Evolutionary conservation across 2,888 invertebrate species (phyloP).

Genomic region (Tipula confusa): DNA sequence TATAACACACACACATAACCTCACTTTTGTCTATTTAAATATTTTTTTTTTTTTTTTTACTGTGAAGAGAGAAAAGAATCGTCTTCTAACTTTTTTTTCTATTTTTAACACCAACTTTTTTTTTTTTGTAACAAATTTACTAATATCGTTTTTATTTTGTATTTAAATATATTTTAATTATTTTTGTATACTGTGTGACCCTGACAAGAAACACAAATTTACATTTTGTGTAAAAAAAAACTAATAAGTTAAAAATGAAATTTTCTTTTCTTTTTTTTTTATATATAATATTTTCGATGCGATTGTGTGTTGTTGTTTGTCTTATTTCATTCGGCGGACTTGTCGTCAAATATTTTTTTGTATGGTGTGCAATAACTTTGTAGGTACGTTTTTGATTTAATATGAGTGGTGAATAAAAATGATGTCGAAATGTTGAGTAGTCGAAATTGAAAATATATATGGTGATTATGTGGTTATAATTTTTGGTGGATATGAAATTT

Average conservation of each 20-base stretch:
- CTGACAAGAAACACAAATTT: conserved; percentile 20
- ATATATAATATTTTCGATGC: not conserved
- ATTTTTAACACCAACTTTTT: conserved; percentile 3
- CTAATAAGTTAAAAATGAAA: not conserved
- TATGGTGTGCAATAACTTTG: not conserved
- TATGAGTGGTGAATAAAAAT: not conserved
- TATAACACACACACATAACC: conserved; percentile 30
- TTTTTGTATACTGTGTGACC: not conserved
- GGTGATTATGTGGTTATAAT: too few relatives aligned
- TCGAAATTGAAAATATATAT: not conserved
- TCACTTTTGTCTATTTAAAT: conserved; percentile 26
- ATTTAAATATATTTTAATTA: not conserved
- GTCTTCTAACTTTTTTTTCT: not conserved
- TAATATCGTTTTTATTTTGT: not conserved
- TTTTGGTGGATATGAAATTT: too few relatives aligned
- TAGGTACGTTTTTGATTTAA: not conserved
- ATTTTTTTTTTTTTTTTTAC: not conserved
- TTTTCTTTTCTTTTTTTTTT: not conserved
- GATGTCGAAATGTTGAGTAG: not conserved
- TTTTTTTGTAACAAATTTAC: not conserved
- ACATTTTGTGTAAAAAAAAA: not conserved
- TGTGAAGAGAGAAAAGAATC: not conserved
- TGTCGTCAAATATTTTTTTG: not conserved
- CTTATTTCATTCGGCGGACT: not conserved
- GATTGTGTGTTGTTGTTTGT: conserved; percentile 10